Percentiles rank a stretch among this genome's conserved stretches.
Conservation (phyloP, 92 coral and sea anemone genomes). For the Diadumene lineata region DNA sequence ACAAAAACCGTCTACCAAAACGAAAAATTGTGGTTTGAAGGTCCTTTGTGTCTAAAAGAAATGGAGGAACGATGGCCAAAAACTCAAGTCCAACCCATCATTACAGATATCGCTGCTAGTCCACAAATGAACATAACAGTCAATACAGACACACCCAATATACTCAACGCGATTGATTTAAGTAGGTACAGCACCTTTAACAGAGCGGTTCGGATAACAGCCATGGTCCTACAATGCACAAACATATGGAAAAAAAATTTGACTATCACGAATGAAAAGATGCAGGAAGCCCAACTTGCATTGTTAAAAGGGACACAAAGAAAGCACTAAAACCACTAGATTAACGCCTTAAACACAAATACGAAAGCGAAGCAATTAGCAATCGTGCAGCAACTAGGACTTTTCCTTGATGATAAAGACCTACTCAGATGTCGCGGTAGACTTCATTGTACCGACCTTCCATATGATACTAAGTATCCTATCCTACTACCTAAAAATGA, state of each 20-base stretch:
- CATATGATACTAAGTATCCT: conserved; percentile 32
- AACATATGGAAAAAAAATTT: conserved; percentile 20
- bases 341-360: conserved; percentile 10
- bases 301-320: conserved; percentile 32
- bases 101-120: background rate
- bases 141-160: conserved; percentile 26
- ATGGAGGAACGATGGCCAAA: conserved; percentile 39
- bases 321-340: conserved; percentile 28
- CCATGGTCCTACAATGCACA: conserved; percentile 24
- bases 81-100: background rate
- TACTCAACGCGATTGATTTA: conserved; percentile 39
- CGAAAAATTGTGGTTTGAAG: conserved; percentile 41
- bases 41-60: conserved; percentile 40
- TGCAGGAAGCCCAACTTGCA: conserved; percentile 15
- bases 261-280: conserved; percentile 27
- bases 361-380: conserved; percentile 28
- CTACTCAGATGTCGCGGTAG: conserved; percentile 40
- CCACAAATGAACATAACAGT: conserved; percentile 21
- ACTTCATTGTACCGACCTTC: conserved; percentile 31
- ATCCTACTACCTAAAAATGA: conserved; percentile 36
- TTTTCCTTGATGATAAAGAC: conserved; percentile 27
- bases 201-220: conserved; percentile 39
- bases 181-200: conserved; percentile 45
- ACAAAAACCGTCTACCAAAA: conserved; percentile 22
- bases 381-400: conserved; percentile 38